phyloP scores from a whole-genome alignment of 2,797 vertebrate genomes.

The Channallabes apus region DNA sequence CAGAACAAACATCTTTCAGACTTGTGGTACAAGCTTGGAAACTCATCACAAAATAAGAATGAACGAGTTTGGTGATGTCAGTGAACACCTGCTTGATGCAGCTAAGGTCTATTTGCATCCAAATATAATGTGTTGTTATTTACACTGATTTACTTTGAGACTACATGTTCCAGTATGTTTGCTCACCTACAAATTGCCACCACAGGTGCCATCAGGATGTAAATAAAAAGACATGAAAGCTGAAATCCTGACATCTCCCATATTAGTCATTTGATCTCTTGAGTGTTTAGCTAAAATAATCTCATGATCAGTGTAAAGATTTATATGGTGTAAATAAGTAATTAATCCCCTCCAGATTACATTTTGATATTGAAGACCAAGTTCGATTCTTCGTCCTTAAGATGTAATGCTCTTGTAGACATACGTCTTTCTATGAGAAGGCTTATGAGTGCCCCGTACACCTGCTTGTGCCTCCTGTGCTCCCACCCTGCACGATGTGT shows the following conservation, averaged over 20 bases:
- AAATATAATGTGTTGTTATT: not conserved
- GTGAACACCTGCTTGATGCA: too few species aligned
- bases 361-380: conserved; percentile 24
- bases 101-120: too few species aligned
- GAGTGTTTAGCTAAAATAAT: not conserved
- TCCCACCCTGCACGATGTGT: conserved; percentile 55
- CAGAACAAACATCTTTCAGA: too few species aligned
- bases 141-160: too few species aligned
- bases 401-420: conserved; percentile 31
- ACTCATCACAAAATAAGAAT: too few species aligned
- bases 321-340: not conserved
- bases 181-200: not conserved
- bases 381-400: conserved; percentile 32
- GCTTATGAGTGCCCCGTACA: conserved; percentile 37
- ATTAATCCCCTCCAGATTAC: not conserved
- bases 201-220: too few species aligned
- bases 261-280: not conserved
- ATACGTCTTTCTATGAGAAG: conserved; percentile 35
- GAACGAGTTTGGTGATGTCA: too few species aligned
- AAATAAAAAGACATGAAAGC: too few species aligned
- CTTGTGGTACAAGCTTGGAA: too few species aligned
- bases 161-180: not conserved
- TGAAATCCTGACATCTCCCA: too few species aligned
- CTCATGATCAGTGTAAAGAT: not conserved
- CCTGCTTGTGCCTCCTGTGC: conserved; percentile 25